These are phyloP conservation scores for Neocloeon triangulifer DNA, from an alignment of 1,140 invertebrate species.

Conservation along the genomic window DNA sequence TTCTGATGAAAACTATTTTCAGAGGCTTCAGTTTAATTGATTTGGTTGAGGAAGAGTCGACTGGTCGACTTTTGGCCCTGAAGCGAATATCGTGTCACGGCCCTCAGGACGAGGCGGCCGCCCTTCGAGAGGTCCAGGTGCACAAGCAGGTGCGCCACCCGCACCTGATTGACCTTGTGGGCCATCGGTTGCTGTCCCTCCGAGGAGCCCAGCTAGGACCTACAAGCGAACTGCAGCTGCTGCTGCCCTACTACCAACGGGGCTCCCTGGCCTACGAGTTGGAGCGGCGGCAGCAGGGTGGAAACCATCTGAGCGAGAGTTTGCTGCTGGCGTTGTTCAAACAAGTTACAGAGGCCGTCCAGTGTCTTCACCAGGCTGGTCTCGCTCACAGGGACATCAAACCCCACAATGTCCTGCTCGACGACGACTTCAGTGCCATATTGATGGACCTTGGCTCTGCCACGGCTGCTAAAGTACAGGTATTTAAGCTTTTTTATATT, in stretches of 20 bases:
- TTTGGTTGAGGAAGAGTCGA: conserved; percentile 48
- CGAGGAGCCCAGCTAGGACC: conserved; percentile 40
- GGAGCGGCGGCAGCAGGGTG: conserved; percentile 27
- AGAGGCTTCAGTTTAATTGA: conserved; percentile 71
- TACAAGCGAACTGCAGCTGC: conserved; percentile 48
- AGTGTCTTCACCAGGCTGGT: conserved; percentile 46
- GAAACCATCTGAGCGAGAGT: conserved; percentile 34
- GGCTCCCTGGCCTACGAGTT: conserved; percentile 55
- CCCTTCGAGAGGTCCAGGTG: conserved; percentile 51
- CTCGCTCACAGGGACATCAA: conserved; percentile 68
- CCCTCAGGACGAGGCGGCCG: conserved; percentile 49
- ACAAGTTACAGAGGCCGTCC: conserved; percentile 50
- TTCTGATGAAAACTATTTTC: too few species aligned
- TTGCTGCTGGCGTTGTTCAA: conserved; percentile 46
- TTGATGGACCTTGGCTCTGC: conserved; percentile 56
- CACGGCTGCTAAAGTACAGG: not conserved
- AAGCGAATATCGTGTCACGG: conserved; percentile 65
- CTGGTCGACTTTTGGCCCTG: conserved; percentile 47
- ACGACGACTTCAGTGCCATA: conserved; percentile 42
- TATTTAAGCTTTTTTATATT: too few species aligned
- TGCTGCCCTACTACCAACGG: conserved; percentile 59
- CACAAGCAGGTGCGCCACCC: conserved; percentile 44
- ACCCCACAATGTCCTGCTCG: conserved; percentile 58
- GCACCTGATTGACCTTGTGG: conserved; percentile 52
- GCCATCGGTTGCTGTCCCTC: too few species aligned